Percentiles rank a stretch among this genome's conserved stretches.
These are phyloP conservation scores for Zophobas morio DNA, from an alignment of 1,140 invertebrate genomes.

Conservation along the genomic window DNA sequence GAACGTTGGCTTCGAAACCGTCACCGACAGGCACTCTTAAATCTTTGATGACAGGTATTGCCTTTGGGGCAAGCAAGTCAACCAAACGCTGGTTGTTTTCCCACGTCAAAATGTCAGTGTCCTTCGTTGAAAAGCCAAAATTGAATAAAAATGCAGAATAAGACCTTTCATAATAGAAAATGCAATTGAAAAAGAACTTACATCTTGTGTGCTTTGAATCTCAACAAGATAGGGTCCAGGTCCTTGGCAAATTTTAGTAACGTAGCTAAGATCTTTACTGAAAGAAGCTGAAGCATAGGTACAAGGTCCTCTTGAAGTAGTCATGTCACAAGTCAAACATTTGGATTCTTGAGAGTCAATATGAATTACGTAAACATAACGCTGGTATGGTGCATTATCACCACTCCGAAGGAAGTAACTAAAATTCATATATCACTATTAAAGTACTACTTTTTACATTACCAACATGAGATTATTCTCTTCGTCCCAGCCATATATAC, in stretches of 20 bases:
- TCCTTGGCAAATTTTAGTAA: conserved; percentile 82
- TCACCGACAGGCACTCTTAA: conserved; percentile 77
- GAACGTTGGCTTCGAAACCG: conserved; percentile 79
- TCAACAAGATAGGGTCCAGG: conserved; percentile 68
- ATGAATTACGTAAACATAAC: conserved; percentile 74
- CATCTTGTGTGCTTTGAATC: conserved; percentile 58
- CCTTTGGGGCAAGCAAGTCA: conserved; percentile 72
- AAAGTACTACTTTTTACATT: conserved; percentile 4
- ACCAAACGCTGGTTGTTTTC: conserved; percentile 76
- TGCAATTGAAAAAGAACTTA: conserved; percentile 42
- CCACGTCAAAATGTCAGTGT: conserved; percentile 69
- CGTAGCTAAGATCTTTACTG: conserved; percentile 76
- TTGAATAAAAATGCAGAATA: no score
- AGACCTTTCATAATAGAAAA: no score
- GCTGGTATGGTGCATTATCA: conserved; percentile 72
- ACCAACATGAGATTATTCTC: conserved; percentile 76
- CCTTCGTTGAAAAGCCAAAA: conserved; percentile 27
- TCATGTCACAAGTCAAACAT: conserved; percentile 71
- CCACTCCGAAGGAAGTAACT: conserved; percentile 79
- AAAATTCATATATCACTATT: conserved; percentile 59
- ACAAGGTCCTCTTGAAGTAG: conserved; percentile 71
- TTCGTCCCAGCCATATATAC: conserved; percentile 83
- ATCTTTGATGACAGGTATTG: conserved; percentile 75
- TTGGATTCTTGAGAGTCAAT: conserved; percentile 66
- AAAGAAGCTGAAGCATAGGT: conserved; percentile 80